These are phyloP conservation scores for Subanguina moxae DNA, from an alignment of 1,140 invertebrate species.

Conservation along the genomic window DNA sequence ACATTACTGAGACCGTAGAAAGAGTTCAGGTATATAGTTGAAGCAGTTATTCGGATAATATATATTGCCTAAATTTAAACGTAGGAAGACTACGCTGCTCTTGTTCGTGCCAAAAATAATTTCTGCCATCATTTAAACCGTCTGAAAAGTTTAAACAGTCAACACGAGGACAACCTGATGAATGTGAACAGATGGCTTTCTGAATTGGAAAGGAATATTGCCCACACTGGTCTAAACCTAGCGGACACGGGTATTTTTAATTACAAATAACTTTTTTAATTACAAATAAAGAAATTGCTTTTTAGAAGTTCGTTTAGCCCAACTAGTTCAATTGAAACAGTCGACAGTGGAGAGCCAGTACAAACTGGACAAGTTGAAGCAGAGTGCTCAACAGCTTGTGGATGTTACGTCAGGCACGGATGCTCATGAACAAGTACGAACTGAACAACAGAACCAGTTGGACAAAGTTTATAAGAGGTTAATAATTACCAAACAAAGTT, in stretches of 20 bases:
- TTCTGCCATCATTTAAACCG: conserved; percentile 18
- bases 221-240: neutral
- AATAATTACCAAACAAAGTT: neutral
- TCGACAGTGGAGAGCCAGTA: conserved; percentile 15
- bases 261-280: neutral
- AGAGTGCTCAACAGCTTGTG: conserved; percentile 15
- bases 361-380: conserved; percentile 21
- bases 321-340: conserved; percentile 12
- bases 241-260: conserved; percentile 8
- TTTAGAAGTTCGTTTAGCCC: conserved; percentile 7
- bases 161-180: conserved; percentile 14
- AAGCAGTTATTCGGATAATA: no score
- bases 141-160: conserved; percentile 13
- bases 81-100: conserved; percentile 9
- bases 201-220: conserved; percentile 11
- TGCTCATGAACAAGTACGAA: conserved; percentile 15
- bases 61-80: conserved; percentile 6
- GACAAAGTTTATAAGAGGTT: conserved; percentile 10
- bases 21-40: conserved; percentile 14
- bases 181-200: conserved; percentile 18
- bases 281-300: neutral
- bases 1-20: conserved; percentile 17
- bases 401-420: conserved; percentile 18
- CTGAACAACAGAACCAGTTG: conserved; percentile 9
- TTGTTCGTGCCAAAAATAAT: conserved; percentile 22